Base-by-base conservation (phyloP, 2,888 invertebrate genomes). In the Dryocosmus kuriphilus region DNA sequence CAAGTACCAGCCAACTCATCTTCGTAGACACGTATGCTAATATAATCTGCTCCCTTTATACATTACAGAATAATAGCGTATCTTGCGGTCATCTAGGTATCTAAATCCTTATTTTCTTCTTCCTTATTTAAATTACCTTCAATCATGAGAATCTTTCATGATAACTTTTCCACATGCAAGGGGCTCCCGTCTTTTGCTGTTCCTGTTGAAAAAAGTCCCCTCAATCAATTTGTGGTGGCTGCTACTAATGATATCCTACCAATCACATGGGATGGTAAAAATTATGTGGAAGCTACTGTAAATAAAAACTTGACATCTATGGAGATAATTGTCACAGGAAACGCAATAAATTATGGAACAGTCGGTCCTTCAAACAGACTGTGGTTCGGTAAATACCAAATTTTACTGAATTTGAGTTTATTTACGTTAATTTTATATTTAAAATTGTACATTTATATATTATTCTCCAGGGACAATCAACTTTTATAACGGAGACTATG, bases 321-420 rank as follows among this genome's bases (percentile, higher is more conserved):
- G 0, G 93, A 94, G 9, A 83, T 86, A 0, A 89, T 92, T 78
- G 91, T 91, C 80, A 91, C 87, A 1, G 92, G 93, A 30, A 93
- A 91, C 74, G 89, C 95, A 73, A 93, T 94, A 85, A 96, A 96
- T 82, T 96, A 96, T 88, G 96, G 94, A 35, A 96, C 96, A 89
- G 95, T 94, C 71, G 96, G 96, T 88, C 92, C 93, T 5, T 92
- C 89, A 57, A 95, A 95, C 55, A 89, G 95, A 74, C 91, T 96
- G 9, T 96, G 95, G 95, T 93, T 94, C 83, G 95, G 95, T 94
- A 35, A 67, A 46, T 22, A 1, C 1, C 11, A 55, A 55, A 55
- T 2, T 55, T 3, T 22, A 22, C 6, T 22, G 9, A 55, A 11
- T 11, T 35, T 11, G 11, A n/a, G n/a, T 6, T 35, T 35, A 35